Evolutionary conservation across 2,113 vertebrate genomes (phyloP), one percentile per base, ranked within the genome.

Genomic region (Cheirogaleus medius): DNA sequence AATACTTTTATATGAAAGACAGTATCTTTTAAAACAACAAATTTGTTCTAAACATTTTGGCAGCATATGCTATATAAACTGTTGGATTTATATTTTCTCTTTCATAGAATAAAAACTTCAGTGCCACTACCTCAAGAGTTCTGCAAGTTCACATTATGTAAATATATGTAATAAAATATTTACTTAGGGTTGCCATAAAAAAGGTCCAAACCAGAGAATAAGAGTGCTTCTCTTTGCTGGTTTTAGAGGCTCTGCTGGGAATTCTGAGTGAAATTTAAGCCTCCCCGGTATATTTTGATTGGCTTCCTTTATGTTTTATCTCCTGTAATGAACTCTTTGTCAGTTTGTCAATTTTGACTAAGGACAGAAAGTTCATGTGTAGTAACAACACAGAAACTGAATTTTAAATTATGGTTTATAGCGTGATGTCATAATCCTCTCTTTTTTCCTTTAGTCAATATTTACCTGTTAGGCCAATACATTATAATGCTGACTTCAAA

Each of bases 141-240:
- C 98, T 98, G 96, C 98, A 98, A 98, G 98, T 98, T 99, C 98
- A 98, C 97, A 98, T 98, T 99, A 98, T 99, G 98, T 99, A 98
- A 99, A 98, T 98, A 98, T 98, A 98, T 98, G 98, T 98, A 98
- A 98, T 98, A 98, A 99, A 99, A 98, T 98, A 99, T 99, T 99
- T 98, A 97, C 98, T 98, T 97, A 98, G 98, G 98, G 98, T 97
- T 98, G 98, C 98, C 98, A 98, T 98, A 98, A 98, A 96, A 97
- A 98, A 97, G 94, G 93, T 83, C 97, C 98, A 97, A 97, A 97
- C 98, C 96, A 86, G 98, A 98, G 97, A 98, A 95, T 90, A 95
- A 98, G 93, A 97, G 92, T 0, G 1, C 97, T 98, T 98, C 98
- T 98, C 97, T 92, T 68, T 93, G 95, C 6, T 0, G 96, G 97